phyloP scores from a whole-genome alignment of 2,113 vertebrate genomes.

The Cephalophus harveyi region DNA sequence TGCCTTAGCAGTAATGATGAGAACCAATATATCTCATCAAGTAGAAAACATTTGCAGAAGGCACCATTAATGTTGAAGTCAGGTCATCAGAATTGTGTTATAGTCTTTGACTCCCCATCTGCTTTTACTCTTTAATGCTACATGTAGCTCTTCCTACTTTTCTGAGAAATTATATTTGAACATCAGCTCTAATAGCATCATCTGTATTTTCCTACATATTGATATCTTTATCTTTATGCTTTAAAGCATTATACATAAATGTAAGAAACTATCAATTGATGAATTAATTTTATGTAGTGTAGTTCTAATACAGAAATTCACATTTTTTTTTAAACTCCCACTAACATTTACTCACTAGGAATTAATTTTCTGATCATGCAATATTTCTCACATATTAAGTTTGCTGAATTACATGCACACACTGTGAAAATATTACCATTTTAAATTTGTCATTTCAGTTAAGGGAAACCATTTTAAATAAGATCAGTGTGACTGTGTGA shows the following conservation, averaged over 20 bases:
- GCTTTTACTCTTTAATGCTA: neutral
- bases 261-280: neutral
- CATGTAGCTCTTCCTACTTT: neutral
- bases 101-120: neutral
- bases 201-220: neutral
- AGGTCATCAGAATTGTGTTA: neutral
- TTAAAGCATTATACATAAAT: neutral
- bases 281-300: neutral
- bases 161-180: neutral
- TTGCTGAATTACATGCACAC: neutral
- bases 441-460: constrained; percentile 10
- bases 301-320: constrained; percentile 32
- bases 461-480: constrained; percentile 49
- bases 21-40: neutral
- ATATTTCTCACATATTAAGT: neutral
- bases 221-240: neutral
- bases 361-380: constrained; percentile 42
- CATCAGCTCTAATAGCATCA: neutral
- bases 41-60: constrained; percentile 5
- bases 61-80: neutral
- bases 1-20: neutral
- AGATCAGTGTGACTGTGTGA: neutral
- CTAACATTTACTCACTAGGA: neutral
- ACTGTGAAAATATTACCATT: constrained; percentile 39
- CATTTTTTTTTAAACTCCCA: neutral